Evolutionary conservation across 2,113 vertebrate genomes (phyloP).

Genomic region (Zosterops pallidus): DNA sequence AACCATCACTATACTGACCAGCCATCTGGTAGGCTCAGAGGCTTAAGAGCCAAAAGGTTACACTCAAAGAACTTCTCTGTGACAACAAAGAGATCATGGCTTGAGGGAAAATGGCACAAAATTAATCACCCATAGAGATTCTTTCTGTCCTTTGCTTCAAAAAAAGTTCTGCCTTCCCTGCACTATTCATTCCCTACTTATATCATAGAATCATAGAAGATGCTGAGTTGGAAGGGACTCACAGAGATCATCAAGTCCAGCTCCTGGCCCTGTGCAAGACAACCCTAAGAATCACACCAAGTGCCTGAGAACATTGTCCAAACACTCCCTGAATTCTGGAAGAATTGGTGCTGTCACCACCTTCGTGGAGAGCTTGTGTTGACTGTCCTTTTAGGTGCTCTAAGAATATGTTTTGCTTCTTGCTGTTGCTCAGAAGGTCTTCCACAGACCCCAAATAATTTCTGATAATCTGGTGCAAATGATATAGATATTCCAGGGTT

Average conservation of each 20-base stretch:
- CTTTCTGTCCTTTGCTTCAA: not conserved
- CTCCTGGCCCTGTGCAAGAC: not conserved
- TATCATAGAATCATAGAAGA: not conserved
- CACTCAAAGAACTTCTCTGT: not conserved
- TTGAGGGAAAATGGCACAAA: not conserved
- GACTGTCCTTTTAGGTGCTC: not conserved
- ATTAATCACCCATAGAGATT: not conserved
- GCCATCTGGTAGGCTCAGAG: not conserved
- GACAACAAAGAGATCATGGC: not conserved
- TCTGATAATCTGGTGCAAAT: not conserved
- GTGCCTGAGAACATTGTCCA: not conserved
- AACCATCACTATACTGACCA: not conserved
- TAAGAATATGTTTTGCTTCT: not conserved
- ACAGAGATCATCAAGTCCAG: not conserved
- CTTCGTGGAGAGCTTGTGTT: fast-evolving
- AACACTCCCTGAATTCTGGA: not conserved
- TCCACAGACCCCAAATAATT: not conserved
- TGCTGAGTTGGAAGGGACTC: not conserved
- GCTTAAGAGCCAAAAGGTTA: not conserved
- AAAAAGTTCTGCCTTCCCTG: not conserved
- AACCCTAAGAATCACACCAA: not conserved
- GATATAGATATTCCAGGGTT: not conserved
- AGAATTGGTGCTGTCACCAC: not conserved
- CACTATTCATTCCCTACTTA: not conserved
- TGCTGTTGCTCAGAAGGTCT: not conserved